A percentile compares a stretch with the other conserved stretches of the same genome.
These are phyloP conservation scores for Clarias pachynema DNA, from an alignment of 2,797 vertebrate species.

Conservation along the genomic window DNA sequence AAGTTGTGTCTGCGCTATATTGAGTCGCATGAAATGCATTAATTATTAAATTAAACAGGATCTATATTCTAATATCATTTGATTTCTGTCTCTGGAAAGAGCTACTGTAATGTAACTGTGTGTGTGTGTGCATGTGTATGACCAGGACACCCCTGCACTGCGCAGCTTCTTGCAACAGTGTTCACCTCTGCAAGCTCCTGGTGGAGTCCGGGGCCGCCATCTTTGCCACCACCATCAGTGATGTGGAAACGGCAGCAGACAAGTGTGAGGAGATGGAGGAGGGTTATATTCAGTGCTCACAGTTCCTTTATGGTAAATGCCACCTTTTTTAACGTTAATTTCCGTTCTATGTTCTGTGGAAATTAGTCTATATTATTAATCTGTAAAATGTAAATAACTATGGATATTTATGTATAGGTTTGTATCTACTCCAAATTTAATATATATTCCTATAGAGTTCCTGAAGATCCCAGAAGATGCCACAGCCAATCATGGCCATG, in stretches of 20 bases:
- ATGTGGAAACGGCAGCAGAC: conserved; percentile 96
- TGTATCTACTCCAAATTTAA: neutral
- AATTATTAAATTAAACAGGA: neutral
- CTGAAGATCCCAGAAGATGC: no score
- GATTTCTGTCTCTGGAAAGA: neutral
- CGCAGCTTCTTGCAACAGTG: conserved; percentile 97
- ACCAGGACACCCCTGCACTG: conserved; percentile 96
- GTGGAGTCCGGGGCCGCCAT: conserved; percentile 97
- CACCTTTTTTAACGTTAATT: neutral
- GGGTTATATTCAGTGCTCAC: conserved; percentile 95
- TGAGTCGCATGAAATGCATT: neutral
- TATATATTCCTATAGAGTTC: neutral
- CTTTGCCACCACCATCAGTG: conserved; percentile 96
- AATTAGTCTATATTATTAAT: no score
- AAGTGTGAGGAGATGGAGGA: conserved; percentile 99
- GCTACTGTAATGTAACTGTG: neutral
- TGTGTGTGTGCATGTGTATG: conserved; percentile 3
- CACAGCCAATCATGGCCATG: neutral
- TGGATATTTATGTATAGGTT: neutral
- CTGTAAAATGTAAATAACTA: neutral
- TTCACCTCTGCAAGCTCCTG: conserved; percentile 94
- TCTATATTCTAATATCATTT: neutral
- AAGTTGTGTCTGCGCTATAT: neutral
- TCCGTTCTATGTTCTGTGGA: neutral
- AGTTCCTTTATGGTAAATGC: conserved; percentile 90